Conservation (phyloP, 2,888 invertebrate genomes). For the Drosophila acutilabella region DNA sequence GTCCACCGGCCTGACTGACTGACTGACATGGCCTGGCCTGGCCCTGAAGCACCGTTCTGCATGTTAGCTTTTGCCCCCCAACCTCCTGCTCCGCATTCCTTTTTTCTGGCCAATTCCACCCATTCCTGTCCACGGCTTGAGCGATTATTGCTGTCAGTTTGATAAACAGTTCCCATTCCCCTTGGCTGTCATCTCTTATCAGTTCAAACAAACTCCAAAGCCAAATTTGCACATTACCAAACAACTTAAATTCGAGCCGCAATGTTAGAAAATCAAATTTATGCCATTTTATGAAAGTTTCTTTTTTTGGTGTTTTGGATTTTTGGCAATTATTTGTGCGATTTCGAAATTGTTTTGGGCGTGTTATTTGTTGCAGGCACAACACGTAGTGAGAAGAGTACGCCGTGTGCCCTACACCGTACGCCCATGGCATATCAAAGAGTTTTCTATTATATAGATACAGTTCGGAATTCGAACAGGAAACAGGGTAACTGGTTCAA, state of each 20-base stretch:
- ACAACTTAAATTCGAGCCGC: constrained; percentile 30
- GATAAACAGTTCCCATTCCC: constrained; percentile 56
- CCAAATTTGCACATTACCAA: constrained; percentile 45
- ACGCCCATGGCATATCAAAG: constrained; percentile 62
- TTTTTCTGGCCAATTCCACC: neutral
- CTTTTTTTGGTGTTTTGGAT: constrained; percentile 20
- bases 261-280: constrained; percentile 62
- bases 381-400: constrained; percentile 51
- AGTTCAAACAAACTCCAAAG: constrained; percentile 48
- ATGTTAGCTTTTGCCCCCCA: constrained; percentile 29
- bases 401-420: constrained; percentile 24
- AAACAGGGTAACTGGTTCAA: constrained; percentile 3
- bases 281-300: constrained; percentile 68
- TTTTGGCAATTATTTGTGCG: constrained; percentile 68
- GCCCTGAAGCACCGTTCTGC: constrained; percentile 22
- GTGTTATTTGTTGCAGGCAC: constrained; percentile 48
- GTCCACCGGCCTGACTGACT: constrained; percentile 55
- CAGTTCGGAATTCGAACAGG: constrained; percentile 9
- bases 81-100: neutral
- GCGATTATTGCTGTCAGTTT: constrained; percentile 73
- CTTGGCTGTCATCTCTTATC: constrained; percentile 50
- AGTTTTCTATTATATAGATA: constrained; percentile 56
- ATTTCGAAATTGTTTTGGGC: constrained; percentile 64
- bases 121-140: constrained; percentile 49
- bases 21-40: constrained; percentile 7